phyloP scores from a whole-genome alignment of 2,113 vertebrate genomes.

The Artemisiospiza belli region DNA sequence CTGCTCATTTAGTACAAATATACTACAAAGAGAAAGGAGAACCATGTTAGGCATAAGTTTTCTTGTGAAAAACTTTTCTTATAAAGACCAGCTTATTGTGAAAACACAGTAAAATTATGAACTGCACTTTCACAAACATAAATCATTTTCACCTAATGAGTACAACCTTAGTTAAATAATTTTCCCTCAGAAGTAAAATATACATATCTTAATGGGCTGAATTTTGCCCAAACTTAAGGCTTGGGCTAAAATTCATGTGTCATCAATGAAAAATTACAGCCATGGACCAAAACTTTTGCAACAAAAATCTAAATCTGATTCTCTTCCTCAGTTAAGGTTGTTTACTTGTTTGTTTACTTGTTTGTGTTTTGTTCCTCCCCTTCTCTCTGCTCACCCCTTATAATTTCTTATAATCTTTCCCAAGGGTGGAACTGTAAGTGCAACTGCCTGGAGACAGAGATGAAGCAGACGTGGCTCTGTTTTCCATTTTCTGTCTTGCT shows the following conservation, averaged over 20 bases:
- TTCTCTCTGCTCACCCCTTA: background rate
- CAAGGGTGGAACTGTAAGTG: background rate
- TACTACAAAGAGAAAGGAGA: background rate
- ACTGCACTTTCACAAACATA: background rate
- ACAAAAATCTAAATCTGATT: background rate
- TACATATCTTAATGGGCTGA: background rate
- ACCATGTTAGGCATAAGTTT: constrained; percentile 5
- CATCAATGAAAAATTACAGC: background rate
- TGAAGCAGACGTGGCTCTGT: background rate
- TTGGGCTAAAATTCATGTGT: background rate
- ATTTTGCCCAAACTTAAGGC: background rate
- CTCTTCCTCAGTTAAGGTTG: background rate
- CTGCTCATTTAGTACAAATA: constrained; percentile 27
- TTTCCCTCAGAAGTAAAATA: background rate
- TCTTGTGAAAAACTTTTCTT: background rate
- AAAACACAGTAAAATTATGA: background rate
- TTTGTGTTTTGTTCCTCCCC: background rate
- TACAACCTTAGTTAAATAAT: background rate
- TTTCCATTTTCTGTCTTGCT: background rate
- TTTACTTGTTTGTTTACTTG: background rate
- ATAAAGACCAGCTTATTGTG: background rate
- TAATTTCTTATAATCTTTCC: background rate
- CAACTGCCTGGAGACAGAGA: background rate
- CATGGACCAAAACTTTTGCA: background rate
- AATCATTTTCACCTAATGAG: background rate